A percentile compares a stretch with the other conserved stretches of the same genome.
Evolutionary conservation across 2,888 invertebrate species (phyloP).

Genomic region (Mythimna ferrago): DNA sequence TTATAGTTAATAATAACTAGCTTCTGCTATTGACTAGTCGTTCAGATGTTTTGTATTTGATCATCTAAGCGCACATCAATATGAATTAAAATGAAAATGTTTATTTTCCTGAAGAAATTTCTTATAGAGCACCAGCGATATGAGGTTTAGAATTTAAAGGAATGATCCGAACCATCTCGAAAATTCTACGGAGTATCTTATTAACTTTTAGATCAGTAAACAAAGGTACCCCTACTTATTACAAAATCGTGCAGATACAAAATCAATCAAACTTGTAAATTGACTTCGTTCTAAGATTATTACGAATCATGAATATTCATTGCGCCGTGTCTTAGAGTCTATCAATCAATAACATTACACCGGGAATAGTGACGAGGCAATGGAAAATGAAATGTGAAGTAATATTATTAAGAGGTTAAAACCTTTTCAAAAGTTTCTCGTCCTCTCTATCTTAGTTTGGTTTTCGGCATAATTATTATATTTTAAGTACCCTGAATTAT

Average conservation of each 20-base stretch:
- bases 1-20: too few species aligned
- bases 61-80: too few species aligned
- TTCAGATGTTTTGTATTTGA: too few species aligned
- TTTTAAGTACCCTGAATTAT: too few species aligned
- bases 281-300: slow-evolving; percentile 44
- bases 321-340: slow-evolving; percentile 10
- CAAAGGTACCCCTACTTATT: slow-evolving; percentile 9
- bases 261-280: slow-evolving; percentile 53
- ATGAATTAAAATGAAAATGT: background rate
- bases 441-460: too few species aligned
- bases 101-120: background rate
- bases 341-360: slow-evolving; percentile 29
- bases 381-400: background rate
- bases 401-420: background rate
- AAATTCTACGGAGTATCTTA: background rate
- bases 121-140: background rate
- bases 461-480: too few species aligned
- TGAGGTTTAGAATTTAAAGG: background rate
- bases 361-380: background rate
- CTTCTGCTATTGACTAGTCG: too few species aligned
- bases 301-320: slow-evolving; percentile 40
- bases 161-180: background rate
- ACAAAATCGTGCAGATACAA: slow-evolving; percentile 14
- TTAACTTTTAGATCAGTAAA: slow-evolving; percentile 6
- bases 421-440: background rate